A percentile compares a stretch with the other conserved stretches of the same genome.
These are phyloP conservation scores for Danio aesculapii DNA, from an alignment of 2,797 vertebrate species.

Conservation along the genomic window DNA sequence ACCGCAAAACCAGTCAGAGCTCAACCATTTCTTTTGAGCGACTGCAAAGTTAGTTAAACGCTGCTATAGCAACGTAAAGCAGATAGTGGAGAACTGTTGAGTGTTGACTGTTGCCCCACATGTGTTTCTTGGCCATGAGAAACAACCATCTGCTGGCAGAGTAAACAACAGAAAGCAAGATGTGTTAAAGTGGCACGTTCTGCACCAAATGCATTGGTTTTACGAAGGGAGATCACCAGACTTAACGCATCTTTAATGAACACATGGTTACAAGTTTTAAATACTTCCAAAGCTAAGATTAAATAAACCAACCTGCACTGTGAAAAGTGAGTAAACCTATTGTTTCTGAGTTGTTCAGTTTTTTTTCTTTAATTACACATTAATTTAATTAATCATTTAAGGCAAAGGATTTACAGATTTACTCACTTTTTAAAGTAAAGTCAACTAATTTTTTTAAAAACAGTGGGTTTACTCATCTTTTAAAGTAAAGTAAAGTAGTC, in stretches of 20 bases:
- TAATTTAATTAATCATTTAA: too few species aligned
- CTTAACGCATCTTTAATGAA: background rate
- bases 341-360: too few species aligned
- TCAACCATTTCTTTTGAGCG: constrained; percentile 38
- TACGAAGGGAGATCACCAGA: background rate
- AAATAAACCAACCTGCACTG: too few species aligned
- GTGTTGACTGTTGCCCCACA: constrained; percentile 1
- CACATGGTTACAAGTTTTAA: background rate
- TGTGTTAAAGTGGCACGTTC: background rate
- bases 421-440: too few species aligned
- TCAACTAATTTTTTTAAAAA: too few species aligned
- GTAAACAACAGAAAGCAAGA: constrained; percentile 6
- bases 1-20: constrained; percentile 48
- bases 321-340: too few species aligned
- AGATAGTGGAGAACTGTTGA: constrained; percentile 11
- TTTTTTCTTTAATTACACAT: too few species aligned
- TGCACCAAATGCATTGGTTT: background rate
- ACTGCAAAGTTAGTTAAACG: constrained; percentile 52
- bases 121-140: constrained; percentile 29
- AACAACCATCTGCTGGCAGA: constrained; percentile 38
- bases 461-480: too few species aligned
- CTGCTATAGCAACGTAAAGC: constrained; percentile 20
- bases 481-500: too few species aligned
- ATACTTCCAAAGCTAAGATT: background rate
- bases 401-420: too few species aligned